phyloP scores from a whole-genome alignment of 1,140 invertebrate species.

The Drosophila asahinai region DNA sequence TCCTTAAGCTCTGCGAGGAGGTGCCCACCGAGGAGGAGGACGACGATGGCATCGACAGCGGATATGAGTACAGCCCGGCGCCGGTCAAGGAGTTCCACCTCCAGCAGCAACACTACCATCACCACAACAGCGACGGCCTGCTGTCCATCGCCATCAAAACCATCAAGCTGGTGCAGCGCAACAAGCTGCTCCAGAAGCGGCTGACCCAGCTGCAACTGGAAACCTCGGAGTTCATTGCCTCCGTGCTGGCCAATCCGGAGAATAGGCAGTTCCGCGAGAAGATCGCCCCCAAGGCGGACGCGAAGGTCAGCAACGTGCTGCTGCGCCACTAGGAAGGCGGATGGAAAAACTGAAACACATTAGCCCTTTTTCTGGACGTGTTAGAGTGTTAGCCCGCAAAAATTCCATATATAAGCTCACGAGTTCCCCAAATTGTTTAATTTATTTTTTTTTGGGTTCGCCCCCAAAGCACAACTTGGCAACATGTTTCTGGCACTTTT shows the following conservation, averaged over 20 bases:
- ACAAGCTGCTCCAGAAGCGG: conserved; percentile 74
- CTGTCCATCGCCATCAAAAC: conserved; percentile 79
- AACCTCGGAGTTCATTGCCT: conserved; percentile 79
- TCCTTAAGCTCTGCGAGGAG: conserved; percentile 46
- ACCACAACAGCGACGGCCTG: conserved; percentile 59
- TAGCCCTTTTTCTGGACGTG: conserved; percentile 21
- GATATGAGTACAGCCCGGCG: conserved; percentile 51
- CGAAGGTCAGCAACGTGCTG: conserved; percentile 68
- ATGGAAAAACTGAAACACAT: conserved; percentile 2
- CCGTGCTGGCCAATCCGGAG: conserved; percentile 80
- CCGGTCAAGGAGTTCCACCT: conserved; percentile 32
- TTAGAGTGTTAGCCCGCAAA: background rate
- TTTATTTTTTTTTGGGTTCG: background rate
- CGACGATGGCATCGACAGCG: conserved; percentile 56
- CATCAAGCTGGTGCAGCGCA: conserved; percentile 80
- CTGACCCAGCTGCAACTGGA: conserved; percentile 74
- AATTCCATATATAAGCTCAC: background rate
- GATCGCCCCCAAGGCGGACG: conserved; percentile 51
- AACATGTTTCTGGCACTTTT: conserved; percentile 34
- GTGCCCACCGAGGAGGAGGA: conserved; percentile 28
- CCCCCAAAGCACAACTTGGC: background rate
- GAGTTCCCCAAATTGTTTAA: background rate
- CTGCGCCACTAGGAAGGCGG: conserved; percentile 56
- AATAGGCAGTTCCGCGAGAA: conserved; percentile 76
- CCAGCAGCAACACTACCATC: conserved; percentile 21